Percentiles rank a stretch among this genome's conserved stretches.
These are phyloP conservation scores for Macquaria australasica DNA, from an alignment of 2,113 vertebrate species.

Conservation along the genomic window DNA sequence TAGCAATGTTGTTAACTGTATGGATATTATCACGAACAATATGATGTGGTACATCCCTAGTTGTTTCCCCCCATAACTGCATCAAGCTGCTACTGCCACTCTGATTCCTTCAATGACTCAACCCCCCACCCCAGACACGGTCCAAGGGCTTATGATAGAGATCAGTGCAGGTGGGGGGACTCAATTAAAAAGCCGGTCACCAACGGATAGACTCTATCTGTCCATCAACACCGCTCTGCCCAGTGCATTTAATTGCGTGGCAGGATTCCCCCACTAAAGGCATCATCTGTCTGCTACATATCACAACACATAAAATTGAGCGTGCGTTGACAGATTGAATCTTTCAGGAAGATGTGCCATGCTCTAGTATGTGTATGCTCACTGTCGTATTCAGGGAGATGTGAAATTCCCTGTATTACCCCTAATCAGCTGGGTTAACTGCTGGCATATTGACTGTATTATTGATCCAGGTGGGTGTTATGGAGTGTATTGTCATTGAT, in stretches of 20 bases:
- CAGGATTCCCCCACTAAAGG: constrained; percentile 62
- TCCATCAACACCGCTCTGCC: constrained; percentile 72
- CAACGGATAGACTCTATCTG: constrained; percentile 75
- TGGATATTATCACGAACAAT: not conserved
- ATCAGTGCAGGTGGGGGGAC: constrained; percentile 78
- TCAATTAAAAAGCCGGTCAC: constrained; percentile 85
- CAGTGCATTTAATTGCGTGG: constrained; percentile 72
- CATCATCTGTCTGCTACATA: constrained; percentile 62
- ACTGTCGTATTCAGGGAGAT: constrained; percentile 35
- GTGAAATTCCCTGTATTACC: constrained; percentile 55
- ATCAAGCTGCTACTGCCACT: constrained; percentile 19
- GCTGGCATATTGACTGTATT: constrained; percentile 71
- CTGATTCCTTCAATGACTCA: constrained; percentile 31
- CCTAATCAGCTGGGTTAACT: constrained; percentile 78
- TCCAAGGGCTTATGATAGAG: constrained; percentile 73
- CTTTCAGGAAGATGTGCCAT: constrained; percentile 38
- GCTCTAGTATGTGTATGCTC: constrained; percentile 20
- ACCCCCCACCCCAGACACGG: constrained; percentile 42
- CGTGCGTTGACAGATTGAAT: constrained; percentile 70
- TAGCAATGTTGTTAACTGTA: no score
- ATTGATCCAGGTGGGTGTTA: constrained; percentile 72
- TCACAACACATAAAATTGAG: constrained; percentile 64
- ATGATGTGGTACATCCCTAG: not conserved
- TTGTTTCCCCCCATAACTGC: not conserved
- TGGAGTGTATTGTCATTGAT: constrained; percentile 73